phyloP scores from a whole-genome alignment of 2,113 vertebrate species.

The Microcebus lehilahytsara region DNA sequence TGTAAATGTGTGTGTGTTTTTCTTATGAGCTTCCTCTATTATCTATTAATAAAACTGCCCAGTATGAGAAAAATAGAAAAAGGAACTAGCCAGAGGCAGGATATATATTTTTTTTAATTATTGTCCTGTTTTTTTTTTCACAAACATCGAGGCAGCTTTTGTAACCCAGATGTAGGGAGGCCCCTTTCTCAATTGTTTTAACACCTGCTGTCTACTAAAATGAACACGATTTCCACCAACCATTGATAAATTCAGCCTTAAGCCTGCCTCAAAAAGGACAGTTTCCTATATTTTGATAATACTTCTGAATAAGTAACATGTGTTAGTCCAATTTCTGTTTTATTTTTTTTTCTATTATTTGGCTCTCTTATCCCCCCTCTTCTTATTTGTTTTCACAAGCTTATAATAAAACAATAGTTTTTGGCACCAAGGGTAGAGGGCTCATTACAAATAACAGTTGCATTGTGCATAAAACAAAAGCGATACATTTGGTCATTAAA shows the following conservation, averaged over 20 bases:
- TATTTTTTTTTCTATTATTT: slow-evolving; percentile 59
- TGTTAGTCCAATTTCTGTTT: slow-evolving; percentile 42
- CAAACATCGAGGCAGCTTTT: slow-evolving; percentile 80
- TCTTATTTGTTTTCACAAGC: slow-evolving; percentile 67
- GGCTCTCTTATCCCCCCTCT: slow-evolving; percentile 18
- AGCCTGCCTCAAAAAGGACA: slow-evolving; percentile 27
- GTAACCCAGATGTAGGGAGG: slow-evolving; percentile 82
- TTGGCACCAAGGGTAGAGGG: slow-evolving; percentile 7
- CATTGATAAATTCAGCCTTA: slow-evolving; percentile 81
- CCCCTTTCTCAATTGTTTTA: slow-evolving; percentile 83
- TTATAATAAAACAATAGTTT: slow-evolving; percentile 78
- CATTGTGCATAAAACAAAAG: slow-evolving; percentile 12
- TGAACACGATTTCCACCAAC: slow-evolving; percentile 52
- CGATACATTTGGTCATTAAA: neutral
- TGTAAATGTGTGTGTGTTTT: neutral
- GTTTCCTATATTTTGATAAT: slow-evolving; percentile 51
- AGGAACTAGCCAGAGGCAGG: slow-evolving; percentile 80
- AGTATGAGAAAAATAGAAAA: slow-evolving; percentile 83
- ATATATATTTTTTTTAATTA: slow-evolving; percentile 83
- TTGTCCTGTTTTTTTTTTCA: slow-evolving; percentile 84
- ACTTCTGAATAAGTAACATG: slow-evolving; percentile 62
- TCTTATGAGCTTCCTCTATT: slow-evolving; percentile 45
- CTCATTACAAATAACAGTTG: slow-evolving; percentile 74
- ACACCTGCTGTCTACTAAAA: slow-evolving; percentile 84
- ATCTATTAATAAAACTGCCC: slow-evolving; percentile 84